Base-by-base conservation (phyloP, 2,888 invertebrate species). In the Danaus chrysippus region DNA sequence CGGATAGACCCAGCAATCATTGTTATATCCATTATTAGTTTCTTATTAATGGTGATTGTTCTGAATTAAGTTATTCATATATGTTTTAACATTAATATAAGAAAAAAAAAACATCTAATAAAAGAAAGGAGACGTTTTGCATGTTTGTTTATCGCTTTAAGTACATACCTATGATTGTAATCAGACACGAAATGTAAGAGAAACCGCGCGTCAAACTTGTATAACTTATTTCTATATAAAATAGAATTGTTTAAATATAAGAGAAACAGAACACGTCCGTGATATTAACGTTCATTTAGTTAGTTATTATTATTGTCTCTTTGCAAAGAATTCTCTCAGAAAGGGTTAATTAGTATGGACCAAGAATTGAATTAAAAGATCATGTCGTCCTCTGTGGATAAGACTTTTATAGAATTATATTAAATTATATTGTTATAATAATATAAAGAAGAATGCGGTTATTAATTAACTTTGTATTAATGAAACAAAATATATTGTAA, bases 331-430 rank as follows among this genome's bases (percentile, higher is more conserved):
- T 82, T 81, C 77, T 76, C 80, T 78, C 59, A 74, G 81, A 84
- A 83, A 83, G 86, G 86, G 86, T 86, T 86, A 86, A 86, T 86
- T 86, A 84, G 83, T 81, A 81, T 84, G 83, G 80, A 79, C 81
- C 76, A 79, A 83, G 84, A 83, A 87, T 86, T 86, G 84, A 83
- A 85, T 86, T 86, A 86, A 84, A 84, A 77, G 73, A 71, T 72
- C 58, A 63, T 71, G 81, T 65, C 72, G 54, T 66, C 17, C 73
- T 54, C 41, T 70, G 56, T 74, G 77, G 87, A 86, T 71, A 77
- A 46, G 74, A 58, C 71, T 5, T 5, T 6, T 5, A 5, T 34
- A 34, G 23, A 34, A 34, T 3, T 34, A 34, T 34, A 6, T 34
- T 6, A 34, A 34, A 34, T 34, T 34, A 34, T 34, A 34, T 34